Percentiles rank a stretch among this genome's conserved stretches.
Conservation (phyloP, 1,140 invertebrate species). For the Drosophila nigromelanica region DNA sequence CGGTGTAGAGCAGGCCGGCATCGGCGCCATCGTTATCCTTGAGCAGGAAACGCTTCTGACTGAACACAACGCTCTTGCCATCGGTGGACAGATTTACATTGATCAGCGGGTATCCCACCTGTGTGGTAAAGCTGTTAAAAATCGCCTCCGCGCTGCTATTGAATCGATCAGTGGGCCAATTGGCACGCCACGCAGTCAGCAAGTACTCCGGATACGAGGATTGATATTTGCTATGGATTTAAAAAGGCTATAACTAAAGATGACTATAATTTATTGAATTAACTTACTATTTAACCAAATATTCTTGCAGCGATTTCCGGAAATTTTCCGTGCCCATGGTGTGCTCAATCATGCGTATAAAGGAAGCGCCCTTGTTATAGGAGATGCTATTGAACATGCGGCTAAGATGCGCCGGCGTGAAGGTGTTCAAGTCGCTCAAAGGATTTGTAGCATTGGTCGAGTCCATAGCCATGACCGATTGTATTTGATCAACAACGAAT, state of each 20-base stretch:
- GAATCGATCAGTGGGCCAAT: conserved; percentile 49
- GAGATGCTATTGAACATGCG: conserved; percentile 86
- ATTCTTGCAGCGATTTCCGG: conserved; percentile 85
- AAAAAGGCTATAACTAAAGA: not conserved
- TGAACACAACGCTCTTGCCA: conserved; percentile 52
- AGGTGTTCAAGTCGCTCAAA: conserved; percentile 84
- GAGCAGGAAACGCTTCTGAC: conserved; percentile 85
- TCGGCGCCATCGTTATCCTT: conserved; percentile 72
- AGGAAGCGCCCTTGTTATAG: conserved; percentile 87
- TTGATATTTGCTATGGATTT: conserved; percentile 77
- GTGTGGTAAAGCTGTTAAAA: conserved; percentile 89
- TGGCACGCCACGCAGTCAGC: conserved; percentile 86
- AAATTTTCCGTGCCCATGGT: conserved; percentile 88
- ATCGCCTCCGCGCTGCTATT: conserved; percentile 71
- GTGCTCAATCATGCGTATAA: conserved; percentile 91
- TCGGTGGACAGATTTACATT: conserved; percentile 77
- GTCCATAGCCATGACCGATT: conserved; percentile 88
- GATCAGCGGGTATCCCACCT: conserved; percentile 90
- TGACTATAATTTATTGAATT: not conserved
- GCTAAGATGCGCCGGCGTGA: conserved; percentile 84
- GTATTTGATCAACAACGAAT: conserved; percentile 88
- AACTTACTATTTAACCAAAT: conserved; percentile 85
- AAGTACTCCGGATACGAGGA: conserved; percentile 85
- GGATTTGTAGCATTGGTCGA: conserved; percentile 87
- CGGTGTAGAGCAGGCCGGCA: conserved; percentile 84